These are phyloP conservation scores for Metopia argyrocephala DNA, from an alignment of 2,888 invertebrate genomes.

Conservation along the genomic window DNA sequence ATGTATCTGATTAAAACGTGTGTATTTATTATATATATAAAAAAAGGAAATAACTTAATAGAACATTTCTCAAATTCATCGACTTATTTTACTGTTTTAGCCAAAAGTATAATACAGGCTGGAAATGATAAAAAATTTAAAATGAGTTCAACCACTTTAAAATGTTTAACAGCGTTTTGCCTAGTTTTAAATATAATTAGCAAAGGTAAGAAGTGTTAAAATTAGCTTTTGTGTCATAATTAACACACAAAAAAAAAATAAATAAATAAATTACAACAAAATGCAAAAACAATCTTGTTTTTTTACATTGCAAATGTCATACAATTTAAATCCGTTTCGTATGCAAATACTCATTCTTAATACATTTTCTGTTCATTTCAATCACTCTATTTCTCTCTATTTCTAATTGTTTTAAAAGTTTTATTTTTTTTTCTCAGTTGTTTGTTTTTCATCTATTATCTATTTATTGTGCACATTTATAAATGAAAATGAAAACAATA, in stretches of 20 bases:
- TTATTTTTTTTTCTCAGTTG: neutral
- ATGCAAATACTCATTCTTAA: conserved; percentile 5
- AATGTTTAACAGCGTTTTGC: conserved; percentile 51
- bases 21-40: too few relatives aligned
- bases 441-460: neutral
- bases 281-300: conserved; percentile 25
- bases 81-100: conserved; percentile 44
- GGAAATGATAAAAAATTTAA: conserved; percentile 24
- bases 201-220: conserved; percentile 63
- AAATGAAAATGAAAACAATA: conserved; percentile 36
- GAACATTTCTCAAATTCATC: too few relatives aligned
- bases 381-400: neutral
- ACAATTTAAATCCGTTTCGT: conserved; percentile 15
- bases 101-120: conserved; percentile 9
- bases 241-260: conserved; percentile 16
- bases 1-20: too few relatives aligned
- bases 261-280: neutral
- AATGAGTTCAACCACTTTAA: conserved; percentile 44
- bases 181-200: conserved; percentile 60
- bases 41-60: neutral
- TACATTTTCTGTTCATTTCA: neutral
- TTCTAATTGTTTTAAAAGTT: neutral
- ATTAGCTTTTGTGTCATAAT: conserved; percentile 59
- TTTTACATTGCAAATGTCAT: conserved; percentile 33
- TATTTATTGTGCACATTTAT: conserved; percentile 3